phyloP scores from a whole-genome alignment of 2,888 invertebrate genomes.

The Drosophila melanosoma region DNA sequence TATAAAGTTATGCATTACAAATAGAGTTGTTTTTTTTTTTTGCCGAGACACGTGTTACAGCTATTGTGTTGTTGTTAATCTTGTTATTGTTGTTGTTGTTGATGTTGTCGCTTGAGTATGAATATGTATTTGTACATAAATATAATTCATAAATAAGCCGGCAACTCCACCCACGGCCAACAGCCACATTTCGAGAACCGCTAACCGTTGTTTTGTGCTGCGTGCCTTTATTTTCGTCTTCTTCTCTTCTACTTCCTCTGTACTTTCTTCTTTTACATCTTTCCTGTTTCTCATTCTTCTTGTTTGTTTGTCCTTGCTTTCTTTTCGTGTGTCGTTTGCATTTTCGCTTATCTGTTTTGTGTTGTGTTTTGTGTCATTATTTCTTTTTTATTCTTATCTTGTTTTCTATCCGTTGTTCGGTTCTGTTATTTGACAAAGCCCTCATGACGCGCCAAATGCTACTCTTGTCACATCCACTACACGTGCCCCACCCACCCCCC shows the following conservation, averaged over 20 bases:
- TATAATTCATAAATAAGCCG: constrained; percentile 55
- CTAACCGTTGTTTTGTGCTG: constrained; percentile 40
- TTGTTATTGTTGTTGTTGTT: constrained; percentile 20
- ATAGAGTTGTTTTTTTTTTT: constrained; percentile 10
- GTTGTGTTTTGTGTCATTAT: constrained; percentile 6
- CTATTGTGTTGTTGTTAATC: constrained; percentile 14
- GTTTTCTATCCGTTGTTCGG: constrained; percentile 38
- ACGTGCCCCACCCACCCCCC: not conserved
- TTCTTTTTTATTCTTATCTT: constrained; percentile 16
- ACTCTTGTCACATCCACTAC: constrained; percentile 32
- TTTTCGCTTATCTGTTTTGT: constrained; percentile 47
- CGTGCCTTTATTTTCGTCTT: constrained; percentile 24
- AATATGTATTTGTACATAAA: constrained; percentile 29
- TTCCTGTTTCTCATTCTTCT: not conserved
- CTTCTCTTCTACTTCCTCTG: not conserved
- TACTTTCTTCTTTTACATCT: constrained; percentile 15
- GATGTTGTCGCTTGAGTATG: constrained; percentile 28
- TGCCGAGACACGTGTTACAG: constrained; percentile 27
- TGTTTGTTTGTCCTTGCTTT: constrained; percentile 7
- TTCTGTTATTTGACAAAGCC: constrained; percentile 45
- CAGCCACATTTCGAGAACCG: constrained; percentile 16
- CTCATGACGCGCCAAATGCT: constrained; percentile 50
- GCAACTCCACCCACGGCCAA: constrained; percentile 31
- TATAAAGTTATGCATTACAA: constrained; percentile 24
- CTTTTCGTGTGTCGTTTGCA: constrained; percentile 27